Conservation (phyloP, 2,888 invertebrate genomes). For the Troides aeacus region DNA sequence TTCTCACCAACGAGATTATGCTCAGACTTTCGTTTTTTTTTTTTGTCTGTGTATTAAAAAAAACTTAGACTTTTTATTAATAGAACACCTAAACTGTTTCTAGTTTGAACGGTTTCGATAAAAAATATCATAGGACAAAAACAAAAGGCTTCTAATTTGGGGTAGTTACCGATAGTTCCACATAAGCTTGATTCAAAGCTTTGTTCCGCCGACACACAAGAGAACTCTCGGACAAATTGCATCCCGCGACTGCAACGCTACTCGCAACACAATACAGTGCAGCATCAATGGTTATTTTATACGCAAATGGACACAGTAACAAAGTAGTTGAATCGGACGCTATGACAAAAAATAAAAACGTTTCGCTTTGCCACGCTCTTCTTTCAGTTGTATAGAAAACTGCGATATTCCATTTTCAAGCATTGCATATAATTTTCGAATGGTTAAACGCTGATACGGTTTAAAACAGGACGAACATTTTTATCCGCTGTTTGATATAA, state of each 20-base stretch:
- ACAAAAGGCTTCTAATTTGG: slow-evolving; percentile 65
- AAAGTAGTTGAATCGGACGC: slow-evolving; percentile 40
- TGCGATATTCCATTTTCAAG: slow-evolving; percentile 9
- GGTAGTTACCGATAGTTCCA: slow-evolving; percentile 61
- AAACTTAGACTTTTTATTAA: slow-evolving; percentile 4
- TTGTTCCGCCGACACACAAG: slow-evolving; percentile 65
- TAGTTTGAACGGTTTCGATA: slow-evolving; percentile 1
- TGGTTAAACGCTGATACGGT: background rate
- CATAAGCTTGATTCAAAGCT: slow-evolving; percentile 65
- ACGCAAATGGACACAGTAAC: slow-evolving; percentile 50
- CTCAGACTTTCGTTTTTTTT: too few relatives aligned
- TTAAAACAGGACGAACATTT: background rate
- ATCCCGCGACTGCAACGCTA: slow-evolving; percentile 51
- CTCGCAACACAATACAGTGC: slow-evolving; percentile 53
- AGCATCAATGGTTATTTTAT: slow-evolving; percentile 65
- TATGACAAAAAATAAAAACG: slow-evolving; percentile 41
- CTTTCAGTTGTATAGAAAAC: slow-evolving; percentile 35
- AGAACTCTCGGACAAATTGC: slow-evolving; percentile 73
- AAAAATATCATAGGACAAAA: slow-evolving; percentile 34
- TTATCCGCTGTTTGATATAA: background rate
- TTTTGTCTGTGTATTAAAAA: background rate
- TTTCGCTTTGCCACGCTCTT: slow-evolving; percentile 39
- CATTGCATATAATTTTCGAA: slow-evolving; percentile 15
- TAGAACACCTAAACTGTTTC: background rate
- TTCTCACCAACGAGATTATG: slow-evolving; percentile 32